Base-by-base conservation (phyloP, 1,140 invertebrate species). In the Papilio polytes region DNA sequence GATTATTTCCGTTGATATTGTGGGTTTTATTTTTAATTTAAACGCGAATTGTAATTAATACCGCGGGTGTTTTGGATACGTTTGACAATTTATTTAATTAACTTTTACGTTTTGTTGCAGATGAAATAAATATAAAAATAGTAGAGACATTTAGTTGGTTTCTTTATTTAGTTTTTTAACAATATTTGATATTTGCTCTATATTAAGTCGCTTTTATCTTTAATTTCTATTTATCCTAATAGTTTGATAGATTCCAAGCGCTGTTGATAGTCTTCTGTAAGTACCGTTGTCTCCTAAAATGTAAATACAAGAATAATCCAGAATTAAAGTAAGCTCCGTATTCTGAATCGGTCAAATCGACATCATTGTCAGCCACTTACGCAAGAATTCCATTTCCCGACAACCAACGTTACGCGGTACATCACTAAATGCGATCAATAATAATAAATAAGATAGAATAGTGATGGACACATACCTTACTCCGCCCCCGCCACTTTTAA, bases 301-400 rank as follows among this genome's bases (percentile, higher is more conserved):
- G 1, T 59, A 26, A 26, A 66, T 15, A 70, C 26, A 70, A 31
- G 13, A 70, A 31, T 70, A 15, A 70, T 70, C 26, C 26, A 36
- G 26, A 70, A 31, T 12, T 15, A 70, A 31, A 36, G 63, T 26
- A 70, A 31, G 26, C 15, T 1, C 13, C 22, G 63, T 13, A 13
- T 31, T 1, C 13, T 70, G 26, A 31, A 6, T 70, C 22, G 26
- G 26, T 63, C 20, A 63, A 56, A 3, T 59, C 22, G 36, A 70
- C 63, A 70, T 13, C 9, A 66, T 70, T 70, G 63, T 70, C 12
- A 70, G 63, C 26, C 63, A 70, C 63, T 70, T 70, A 70, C 63
- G 63, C 63, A 70, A 70, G 63, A 70, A 70, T 70, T 70, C 63
- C 63, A 70, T 3, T 15, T 70, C 22, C 6, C 63, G 63, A 31